Percentiles rank a stretch among this genome's conserved stretches.
phyloP scores from a whole-genome alignment of 2,113 vertebrate genomes.

The Malurus alboscapulatus region DNA sequence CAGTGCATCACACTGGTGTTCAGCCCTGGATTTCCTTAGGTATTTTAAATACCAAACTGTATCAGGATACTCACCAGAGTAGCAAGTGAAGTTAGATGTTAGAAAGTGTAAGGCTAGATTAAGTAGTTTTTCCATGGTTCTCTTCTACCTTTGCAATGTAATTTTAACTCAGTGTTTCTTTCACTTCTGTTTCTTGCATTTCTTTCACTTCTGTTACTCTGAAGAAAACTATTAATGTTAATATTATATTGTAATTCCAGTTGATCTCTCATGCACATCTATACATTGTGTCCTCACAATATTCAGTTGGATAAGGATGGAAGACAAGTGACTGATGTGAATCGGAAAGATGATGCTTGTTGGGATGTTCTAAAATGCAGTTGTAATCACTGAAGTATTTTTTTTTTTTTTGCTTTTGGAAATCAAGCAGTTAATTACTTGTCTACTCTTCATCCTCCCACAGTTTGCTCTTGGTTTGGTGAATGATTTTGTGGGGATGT shows the following conservation, averaged over 20 bases:
- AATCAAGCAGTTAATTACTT: conserved; percentile 9
- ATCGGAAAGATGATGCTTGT: neutral
- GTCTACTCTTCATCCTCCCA: neutral
- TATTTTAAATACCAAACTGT: neutral
- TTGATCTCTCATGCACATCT: neutral
- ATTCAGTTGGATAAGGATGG: neutral
- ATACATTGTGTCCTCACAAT: neutral
- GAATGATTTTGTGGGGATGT: neutral
- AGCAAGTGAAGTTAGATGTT: neutral
- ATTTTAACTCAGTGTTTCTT: neutral
- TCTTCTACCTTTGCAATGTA: neutral
- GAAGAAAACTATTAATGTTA: neutral
- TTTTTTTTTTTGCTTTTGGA: neutral
- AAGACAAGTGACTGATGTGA: neutral
- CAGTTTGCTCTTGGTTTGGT: neutral
- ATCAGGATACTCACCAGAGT: neutral
- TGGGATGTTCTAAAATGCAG: neutral
- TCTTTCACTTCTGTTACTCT: neutral
- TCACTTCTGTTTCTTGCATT: neutral
- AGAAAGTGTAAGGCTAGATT: neutral
- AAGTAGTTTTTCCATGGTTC: neutral
- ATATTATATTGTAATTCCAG: neutral
- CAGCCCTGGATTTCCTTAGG: neutral
- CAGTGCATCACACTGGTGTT: neutral
- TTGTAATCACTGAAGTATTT: neutral